Base-by-base conservation (phyloP, 2,888 invertebrate genomes). In the Diadromus collaris region DNA sequence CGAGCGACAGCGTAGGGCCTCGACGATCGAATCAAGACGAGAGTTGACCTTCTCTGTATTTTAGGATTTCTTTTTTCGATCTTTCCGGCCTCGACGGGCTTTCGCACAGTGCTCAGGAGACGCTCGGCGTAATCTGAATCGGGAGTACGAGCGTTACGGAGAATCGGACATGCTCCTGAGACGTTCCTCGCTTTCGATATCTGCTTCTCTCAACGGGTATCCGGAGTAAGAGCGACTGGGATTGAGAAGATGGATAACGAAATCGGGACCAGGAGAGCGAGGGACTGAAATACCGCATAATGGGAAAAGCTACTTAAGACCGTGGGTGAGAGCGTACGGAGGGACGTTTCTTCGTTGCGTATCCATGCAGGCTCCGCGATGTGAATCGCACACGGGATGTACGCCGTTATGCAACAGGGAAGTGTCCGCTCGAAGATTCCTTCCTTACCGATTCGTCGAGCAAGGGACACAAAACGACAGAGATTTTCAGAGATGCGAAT, bases 51-150 rank as follows among this genome's bases (percentile, higher is more conserved):
- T n/a, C 34, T 48, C 19, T 10, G 19, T 29, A 48, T 19, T 3
- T 41, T 44, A 44, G 9, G 24, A 7, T n/a, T 9, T 38, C 60
- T 56, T 19, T 41, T 27, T 38, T 41, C 5, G 16, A 27, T 44
- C 34, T 34, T 7, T 19, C 19, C 9, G 0, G 46, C 4, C 46
- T 46, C 7, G 46, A n/a, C 46, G n/a, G n/a, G 46, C 19, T 46
- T 46, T 16, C 44, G n/a, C n/a, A 10, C 44, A 6, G n/a, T n/a
- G 44, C 44, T 34, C n/a, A 3, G 6, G 44, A n/a, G 44, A 76
- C 68, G 56, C 54, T 69, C 63, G 41, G 44, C 60, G 65, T 67
- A 58, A 76, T 64, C 70, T 34, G 71, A 71, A 67, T 71, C 58
- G 60, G 34, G 60, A 44, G 29, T 21, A 72, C 64, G 56, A 38